Evolutionary conservation across 2,113 vertebrate species (phyloP).

Genomic region (Dascyllus trimaculatus): DNA sequence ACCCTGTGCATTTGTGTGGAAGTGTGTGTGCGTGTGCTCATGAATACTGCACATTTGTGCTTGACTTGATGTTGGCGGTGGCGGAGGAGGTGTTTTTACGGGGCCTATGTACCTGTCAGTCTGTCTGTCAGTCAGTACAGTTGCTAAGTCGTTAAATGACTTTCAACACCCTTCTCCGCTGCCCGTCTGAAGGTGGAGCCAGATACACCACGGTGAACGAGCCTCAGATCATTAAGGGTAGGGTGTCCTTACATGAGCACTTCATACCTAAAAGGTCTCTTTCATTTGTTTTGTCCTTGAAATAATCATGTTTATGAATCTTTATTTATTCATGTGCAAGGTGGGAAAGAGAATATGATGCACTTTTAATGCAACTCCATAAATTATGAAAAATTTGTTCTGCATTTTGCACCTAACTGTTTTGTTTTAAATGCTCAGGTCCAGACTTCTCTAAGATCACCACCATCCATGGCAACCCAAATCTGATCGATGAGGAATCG

Average conservation of each 20-base stretch:
- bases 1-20: slow-evolving; percentile 29
- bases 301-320: slow-evolving; percentile 14
- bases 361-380: slow-evolving; percentile 11
- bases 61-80: slow-evolving; percentile 59
- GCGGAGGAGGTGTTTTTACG: slow-evolving; percentile 54
- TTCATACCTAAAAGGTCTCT: slow-evolving; percentile 34
- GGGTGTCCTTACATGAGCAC: slow-evolving; percentile 36
- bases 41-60: slow-evolving; percentile 33
- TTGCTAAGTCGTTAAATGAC: slow-evolving; percentile 71
- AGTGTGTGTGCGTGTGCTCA: slow-evolving; percentile 20
- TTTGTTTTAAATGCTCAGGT: slow-evolving; percentile 57
- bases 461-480: slow-evolving; percentile 72
- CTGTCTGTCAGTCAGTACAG: slow-evolving; percentile 67
- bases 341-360: slow-evolving; percentile 19
- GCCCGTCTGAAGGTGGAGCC: slow-evolving; percentile 74
- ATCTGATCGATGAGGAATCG: slow-evolving; percentile 75
- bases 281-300: slow-evolving; percentile 25
- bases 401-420: slow-evolving; percentile 5
- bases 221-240: slow-evolving; percentile 82
- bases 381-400: background rate
- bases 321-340: background rate
- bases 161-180: slow-evolving; percentile 73
- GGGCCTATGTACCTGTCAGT: slow-evolving; percentile 64
- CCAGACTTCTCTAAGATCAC: slow-evolving; percentile 82
- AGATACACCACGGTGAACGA: slow-evolving; percentile 72